Conservation (phyloP, 2,113 vertebrate species). For the Hiodon tergisus region DNA sequence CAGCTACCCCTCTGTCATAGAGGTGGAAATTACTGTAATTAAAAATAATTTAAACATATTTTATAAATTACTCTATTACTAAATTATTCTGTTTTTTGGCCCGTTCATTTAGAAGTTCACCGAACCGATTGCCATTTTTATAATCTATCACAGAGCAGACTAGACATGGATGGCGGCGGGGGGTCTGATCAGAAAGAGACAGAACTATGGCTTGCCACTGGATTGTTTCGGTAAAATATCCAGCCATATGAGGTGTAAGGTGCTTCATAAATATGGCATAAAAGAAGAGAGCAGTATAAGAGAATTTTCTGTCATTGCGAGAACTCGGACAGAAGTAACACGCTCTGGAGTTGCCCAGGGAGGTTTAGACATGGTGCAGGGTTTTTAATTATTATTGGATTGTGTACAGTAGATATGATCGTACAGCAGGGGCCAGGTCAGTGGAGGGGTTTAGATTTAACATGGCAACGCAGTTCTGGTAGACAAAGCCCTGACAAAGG, state of each 20-base stretch:
- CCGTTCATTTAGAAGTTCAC: no score
- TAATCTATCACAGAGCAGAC: conserved; percentile 18
- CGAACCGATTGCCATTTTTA: no score
- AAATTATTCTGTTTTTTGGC: no score
- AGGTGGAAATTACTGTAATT: conserved; percentile 56
- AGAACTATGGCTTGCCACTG: no score
- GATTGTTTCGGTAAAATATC: no score
- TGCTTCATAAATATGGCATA: no score
- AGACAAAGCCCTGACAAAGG: conserved; percentile 28
- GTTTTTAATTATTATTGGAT: conserved; percentile 62
- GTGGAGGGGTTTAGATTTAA: conserved; percentile 55
- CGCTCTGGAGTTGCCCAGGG: conserved; percentile 45
- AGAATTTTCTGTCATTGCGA: neutral
- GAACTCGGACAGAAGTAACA: conserved; percentile 48
- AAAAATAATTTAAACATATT: conserved; percentile 45
- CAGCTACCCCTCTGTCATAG: conserved; percentile 40
- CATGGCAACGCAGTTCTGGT: conserved; percentile 31
- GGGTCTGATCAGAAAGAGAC: no score
- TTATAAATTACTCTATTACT: conserved; percentile 39
- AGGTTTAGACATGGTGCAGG: conserved; percentile 63
- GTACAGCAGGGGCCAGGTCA: conserved; percentile 50
- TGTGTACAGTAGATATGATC: conserved; percentile 53
- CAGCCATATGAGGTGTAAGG: no score
- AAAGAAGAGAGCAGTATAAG: neutral
- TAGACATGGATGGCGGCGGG: conserved; percentile 40